A percentile compares a stretch with the other conserved stretches of the same genome.
phyloP scores from a whole-genome alignment of 2,113 vertebrate genomes.

The Uria aalge region DNA sequence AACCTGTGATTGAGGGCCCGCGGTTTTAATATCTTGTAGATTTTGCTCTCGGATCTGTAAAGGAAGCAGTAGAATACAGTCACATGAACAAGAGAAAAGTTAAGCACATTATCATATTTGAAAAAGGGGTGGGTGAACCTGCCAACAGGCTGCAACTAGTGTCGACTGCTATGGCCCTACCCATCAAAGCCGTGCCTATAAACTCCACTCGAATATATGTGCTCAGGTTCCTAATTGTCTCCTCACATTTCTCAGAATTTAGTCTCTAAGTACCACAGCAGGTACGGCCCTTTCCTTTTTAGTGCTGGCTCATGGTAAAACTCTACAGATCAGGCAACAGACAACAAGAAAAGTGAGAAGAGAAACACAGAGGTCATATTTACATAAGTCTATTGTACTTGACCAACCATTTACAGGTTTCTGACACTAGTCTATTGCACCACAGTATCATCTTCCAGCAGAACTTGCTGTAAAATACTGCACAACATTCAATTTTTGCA shows the following conservation, averaged over 20 bases:
- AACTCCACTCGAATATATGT: neutral
- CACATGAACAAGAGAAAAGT: neutral
- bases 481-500: neutral
- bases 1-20: constrained; percentile 95
- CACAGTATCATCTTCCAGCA: neutral
- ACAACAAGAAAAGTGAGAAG: neutral
- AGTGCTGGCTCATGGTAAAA: neutral
- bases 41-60: constrained; percentile 96
- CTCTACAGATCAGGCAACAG: neutral
- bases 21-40: constrained; percentile 95
- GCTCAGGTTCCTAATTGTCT: neutral
- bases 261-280: neutral
- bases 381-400: neutral
- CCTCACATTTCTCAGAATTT: neutral
- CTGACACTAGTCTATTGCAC: neutral
- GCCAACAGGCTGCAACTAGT: neutral
- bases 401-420: neutral
- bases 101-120: neutral
- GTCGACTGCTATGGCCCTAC: neutral
- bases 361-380: neutral
- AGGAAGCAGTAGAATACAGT: neutral
- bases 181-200: neutral
- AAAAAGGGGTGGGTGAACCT: neutral
- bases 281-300: neutral
- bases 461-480: neutral